Evolutionary conservation across 2,797 vertebrate species (phyloP), one percentile per base, ranked within the genome.

Genomic region (Sebastolobus altivelis): DNA sequence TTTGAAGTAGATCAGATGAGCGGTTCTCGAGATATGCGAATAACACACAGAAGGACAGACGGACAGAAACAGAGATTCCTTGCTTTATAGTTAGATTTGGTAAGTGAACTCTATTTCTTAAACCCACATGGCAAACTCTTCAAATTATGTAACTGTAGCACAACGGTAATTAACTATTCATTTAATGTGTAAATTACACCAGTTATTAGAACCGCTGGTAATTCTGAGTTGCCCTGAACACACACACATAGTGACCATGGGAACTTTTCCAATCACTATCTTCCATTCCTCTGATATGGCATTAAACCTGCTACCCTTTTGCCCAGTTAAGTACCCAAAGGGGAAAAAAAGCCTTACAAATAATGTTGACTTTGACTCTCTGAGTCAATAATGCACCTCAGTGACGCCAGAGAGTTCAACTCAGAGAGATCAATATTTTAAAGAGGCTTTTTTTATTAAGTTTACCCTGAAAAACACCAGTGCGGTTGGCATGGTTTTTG

Each of bases 301-400:
- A 35, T 35, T 35, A 67, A 70, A 75, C 69, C 69, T 65, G 31
- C 62, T 18, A 54, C 49, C 3, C 55, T 65, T 33, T 56, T 79
- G 12, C 72, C 62, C 65, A 65, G 77, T 52, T 40, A 59, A 73
- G 22, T 55, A 46, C 59, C 54, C 52, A 40, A 22, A 65, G 18
- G 10, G 5, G 38, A 71, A 77, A 83, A 62, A 25, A 55, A 56
- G 43, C 76, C 14, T 54, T 7, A 2, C 18, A 82, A 67, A 65
- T 75, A 82, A 77, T 56, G 27, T 87, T 82, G 71, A 82, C 80
- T 80, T 81, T 71, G 55, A 77, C 37, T 75, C 31, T 77, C 29
- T 38, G 27, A 70, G 80, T 83, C 59, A 43, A 66, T 82, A 82
- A 78, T 75, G 61, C 71, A 76, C 65, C 68, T 83, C 56, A n/a